Base-by-base conservation (phyloP, 2,888 invertebrate species). In the Lithophane leautieri region DNA sequence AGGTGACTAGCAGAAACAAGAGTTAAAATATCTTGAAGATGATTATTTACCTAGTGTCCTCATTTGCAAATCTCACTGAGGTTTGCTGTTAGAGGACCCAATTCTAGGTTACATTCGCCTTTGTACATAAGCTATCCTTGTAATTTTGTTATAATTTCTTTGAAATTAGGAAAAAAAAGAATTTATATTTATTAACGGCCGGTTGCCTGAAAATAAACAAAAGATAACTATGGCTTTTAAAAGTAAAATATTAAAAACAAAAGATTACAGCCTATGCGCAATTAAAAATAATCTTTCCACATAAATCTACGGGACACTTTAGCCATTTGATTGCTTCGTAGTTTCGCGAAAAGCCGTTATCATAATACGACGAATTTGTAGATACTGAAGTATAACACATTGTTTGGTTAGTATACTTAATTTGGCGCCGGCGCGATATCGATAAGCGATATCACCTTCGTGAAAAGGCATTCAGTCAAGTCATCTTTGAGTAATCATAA, bases 401-500 rank as follows among this genome's bases (percentile, higher is more conserved):
- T 74, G 74, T 83, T 68, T 73, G 8, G 34, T 73, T 60, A 25
- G 44, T 83, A 40, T 70, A 76, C 56, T 81, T 68, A 61, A 83
- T 82, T 85, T 85, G 82, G 86, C 86, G 86, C 86, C 86, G 65
- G 87, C 78, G 70, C 61, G 70, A 66, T 56, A 61, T 68, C 73
- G 81, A 87, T 83, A 83, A 77, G 58, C 40, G 65, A 50, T 80
- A 85, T 82, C 70, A 72, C 28, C 42, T 71, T 56, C 61, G 63
- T 84, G 58, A 74, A 75, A 77, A 83, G 14, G 2, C 50, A 28
- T 71, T 76, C n/a, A n/a, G n/a, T n/a, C n/a, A n/a, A n/a, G n/a
- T n/a, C n/a, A 83, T 76, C 71, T 71, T 34, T 68, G 58, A 44
- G 40, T 73, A 42, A 70, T 69, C 70, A 65, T 65, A 44, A 83